These are phyloP conservation scores for Esox lucius DNA, from an alignment of 2,797 vertebrate species.

Conservation along the genomic window DNA sequence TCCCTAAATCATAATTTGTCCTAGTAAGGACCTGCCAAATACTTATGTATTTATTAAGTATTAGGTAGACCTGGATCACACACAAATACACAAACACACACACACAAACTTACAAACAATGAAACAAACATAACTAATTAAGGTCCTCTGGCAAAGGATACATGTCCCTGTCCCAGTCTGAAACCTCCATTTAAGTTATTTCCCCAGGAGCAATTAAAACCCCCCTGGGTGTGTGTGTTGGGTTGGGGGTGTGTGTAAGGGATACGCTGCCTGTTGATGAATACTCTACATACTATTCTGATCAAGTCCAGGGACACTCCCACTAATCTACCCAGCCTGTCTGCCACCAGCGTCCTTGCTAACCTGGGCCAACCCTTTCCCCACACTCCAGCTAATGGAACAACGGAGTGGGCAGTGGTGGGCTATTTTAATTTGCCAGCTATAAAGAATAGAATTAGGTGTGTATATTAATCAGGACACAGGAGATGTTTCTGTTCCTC, in stretches of 20 bases:
- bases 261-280: slow-evolving; percentile 11
- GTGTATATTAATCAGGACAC: slow-evolving; percentile 16
- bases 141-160: slow-evolving; percentile 19
- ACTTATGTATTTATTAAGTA: no score
- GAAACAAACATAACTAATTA: slow-evolving; percentile 13
- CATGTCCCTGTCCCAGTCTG: not conserved
- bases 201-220: slow-evolving; percentile 31
- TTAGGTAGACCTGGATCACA: no score
- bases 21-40: no score
- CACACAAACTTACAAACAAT: not conserved
- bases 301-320: slow-evolving; percentile 19
- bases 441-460: slow-evolving; percentile 10
- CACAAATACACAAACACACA: slow-evolving; percentile 9
- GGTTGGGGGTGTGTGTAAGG: not conserved
- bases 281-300: slow-evolving; percentile 18
- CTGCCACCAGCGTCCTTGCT: not conserved
- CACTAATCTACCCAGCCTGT: slow-evolving; percentile 21
- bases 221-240: not conserved
- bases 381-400: not conserved
- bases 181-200: slow-evolving; percentile 18
- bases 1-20: no score
- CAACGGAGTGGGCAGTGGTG: not conserved
- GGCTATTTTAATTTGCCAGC: slow-evolving; percentile 23
- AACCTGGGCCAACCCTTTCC: not conserved
- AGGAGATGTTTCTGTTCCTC: not conserved